Base-by-base conservation (phyloP, 2,113 vertebrate genomes). In the Phaetusa simplex region DNA sequence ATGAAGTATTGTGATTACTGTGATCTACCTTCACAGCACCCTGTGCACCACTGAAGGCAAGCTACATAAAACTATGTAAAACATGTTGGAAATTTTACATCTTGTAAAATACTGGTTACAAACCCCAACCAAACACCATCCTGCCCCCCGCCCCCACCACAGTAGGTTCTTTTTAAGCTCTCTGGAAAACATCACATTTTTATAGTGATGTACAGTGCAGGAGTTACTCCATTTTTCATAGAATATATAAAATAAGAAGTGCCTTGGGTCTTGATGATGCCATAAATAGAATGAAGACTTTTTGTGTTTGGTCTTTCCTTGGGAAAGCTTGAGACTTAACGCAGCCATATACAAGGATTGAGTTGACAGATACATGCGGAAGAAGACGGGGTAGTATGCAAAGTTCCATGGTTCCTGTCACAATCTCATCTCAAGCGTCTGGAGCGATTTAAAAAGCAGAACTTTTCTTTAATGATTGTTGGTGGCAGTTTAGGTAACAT, bases 31-130 rank as follows among this genome's bases (percentile, higher is more conserved):
- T 88, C 47, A 52, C 30, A 69, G 36, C 20, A 15, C 4, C 4
- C 23, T 56, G 18, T 61, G 26, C 10, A 26, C 45, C 19, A 14
- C 52, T 77, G 72, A 80, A 52, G 58, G 55, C 40, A 65, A 86
- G 20, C 16, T 42, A 11, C 0, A 0, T 55, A n/a, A 47, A 86
- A 77, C 55, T 40, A 5, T 2, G 5, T 42, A 45, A 77, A 77
- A 12, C 15, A 14, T 2, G 2, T 19, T 52, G 64, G 47, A 76
- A 91, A 40, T 67, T 8, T 69, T 29, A 36, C 9, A 7, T 71
- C 24, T 76, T 90, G 47, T 49, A 62, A 70, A 73, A 38, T 19
- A 22, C 9, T 32, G 19, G 5, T 71, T 3, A 53, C 74, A 67
- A 90, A 45, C 2, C 7, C 4, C 9, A 30, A 7, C 14, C 14